Evolutionary conservation across 2,113 vertebrate species (phyloP).

Genomic region (Proterorhinus semilunaris): DNA sequence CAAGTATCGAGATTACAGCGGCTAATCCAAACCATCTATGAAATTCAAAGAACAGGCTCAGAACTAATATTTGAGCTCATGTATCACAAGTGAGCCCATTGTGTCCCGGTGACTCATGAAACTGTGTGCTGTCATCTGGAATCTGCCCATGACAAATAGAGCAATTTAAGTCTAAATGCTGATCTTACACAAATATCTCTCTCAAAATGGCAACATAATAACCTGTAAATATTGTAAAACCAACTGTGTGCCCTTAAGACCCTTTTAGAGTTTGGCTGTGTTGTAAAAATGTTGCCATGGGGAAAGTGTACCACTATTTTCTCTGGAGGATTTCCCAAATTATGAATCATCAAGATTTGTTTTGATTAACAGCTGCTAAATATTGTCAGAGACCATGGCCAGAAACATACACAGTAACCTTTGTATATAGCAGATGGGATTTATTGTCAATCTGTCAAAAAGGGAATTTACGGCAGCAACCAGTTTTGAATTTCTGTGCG

Average conservation of each 20-base stretch:
- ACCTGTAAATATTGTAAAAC: constrained; percentile 1
- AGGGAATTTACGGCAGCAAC: too few relatives aligned
- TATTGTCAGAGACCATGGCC: neutral
- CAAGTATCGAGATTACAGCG: constrained; percentile 59
- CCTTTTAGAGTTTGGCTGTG: neutral
- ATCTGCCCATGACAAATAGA: constrained; percentile 61
- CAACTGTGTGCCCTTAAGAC: neutral
- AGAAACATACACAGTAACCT: too few relatives aligned
- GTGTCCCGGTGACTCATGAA: constrained; percentile 65
- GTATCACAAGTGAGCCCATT: constrained; percentile 70
- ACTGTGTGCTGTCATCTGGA: constrained; percentile 49
- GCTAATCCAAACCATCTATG: constrained; percentile 69
- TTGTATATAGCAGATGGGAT: too few relatives aligned
- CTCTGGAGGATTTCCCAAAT: neutral
- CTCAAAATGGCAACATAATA: neutral
- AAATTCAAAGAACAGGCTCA: constrained; percentile 72
- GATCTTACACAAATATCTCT: constrained; percentile 61
- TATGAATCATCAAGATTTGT: neutral
- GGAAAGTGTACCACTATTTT: too few relatives aligned
- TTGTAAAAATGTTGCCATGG: neutral
- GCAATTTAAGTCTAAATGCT: constrained; percentile 48
- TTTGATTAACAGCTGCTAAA: neutral
- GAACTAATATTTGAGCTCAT: constrained; percentile 73
- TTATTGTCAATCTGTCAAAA: too few relatives aligned
- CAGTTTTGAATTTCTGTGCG: too few relatives aligned